These are phyloP conservation scores for Heterodera schachtii DNA, from an alignment of 1,140 invertebrate species.

Conservation along the genomic window DNA sequence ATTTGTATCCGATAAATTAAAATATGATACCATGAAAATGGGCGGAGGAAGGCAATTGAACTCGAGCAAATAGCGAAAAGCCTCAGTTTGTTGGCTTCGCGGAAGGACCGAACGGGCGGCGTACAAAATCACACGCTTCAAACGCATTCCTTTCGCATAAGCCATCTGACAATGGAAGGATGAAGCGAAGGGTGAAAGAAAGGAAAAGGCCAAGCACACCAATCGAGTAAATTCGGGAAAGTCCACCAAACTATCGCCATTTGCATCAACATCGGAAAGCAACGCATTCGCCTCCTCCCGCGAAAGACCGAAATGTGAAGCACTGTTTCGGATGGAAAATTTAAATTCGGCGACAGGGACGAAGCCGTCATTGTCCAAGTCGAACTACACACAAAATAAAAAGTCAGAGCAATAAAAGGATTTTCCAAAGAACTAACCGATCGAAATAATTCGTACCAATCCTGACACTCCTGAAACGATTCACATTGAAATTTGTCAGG, in stretches of 20 bases:
- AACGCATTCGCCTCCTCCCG: constrained; percentile 38
- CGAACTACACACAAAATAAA: constrained; percentile 39
- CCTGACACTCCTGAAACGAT: constrained; percentile 33
- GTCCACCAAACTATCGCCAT: constrained; percentile 45
- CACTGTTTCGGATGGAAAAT: constrained; percentile 25
- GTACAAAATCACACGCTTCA: constrained; percentile 46
- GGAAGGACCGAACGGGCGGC: constrained; percentile 48
- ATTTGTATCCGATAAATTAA: not conserved
- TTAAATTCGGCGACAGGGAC: constrained; percentile 41
- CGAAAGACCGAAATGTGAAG: constrained; percentile 34
- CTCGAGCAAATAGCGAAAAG: constrained; percentile 45
- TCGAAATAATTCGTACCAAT: constrained; percentile 38
- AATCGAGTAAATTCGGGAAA: constrained; percentile 48
- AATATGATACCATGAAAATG: constrained; percentile 34
- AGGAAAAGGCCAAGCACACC: constrained; percentile 30
- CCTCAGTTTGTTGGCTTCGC: constrained; percentile 37
- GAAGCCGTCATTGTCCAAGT: constrained; percentile 48
- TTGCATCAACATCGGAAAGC: constrained; percentile 43
- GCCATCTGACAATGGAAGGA: constrained; percentile 40
- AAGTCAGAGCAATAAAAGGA: not conserved
- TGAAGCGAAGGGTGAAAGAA: not conserved
- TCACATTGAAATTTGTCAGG: constrained; percentile 32
- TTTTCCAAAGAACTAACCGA: constrained; percentile 22
- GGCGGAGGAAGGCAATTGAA: constrained; percentile 56
- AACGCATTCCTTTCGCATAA: constrained; percentile 42